Percentiles rank a stretch among this genome's conserved stretches.
Evolutionary conservation across 2,888 invertebrate species (phyloP).

Genomic region (Pseudeuparius sepicola): DNA sequence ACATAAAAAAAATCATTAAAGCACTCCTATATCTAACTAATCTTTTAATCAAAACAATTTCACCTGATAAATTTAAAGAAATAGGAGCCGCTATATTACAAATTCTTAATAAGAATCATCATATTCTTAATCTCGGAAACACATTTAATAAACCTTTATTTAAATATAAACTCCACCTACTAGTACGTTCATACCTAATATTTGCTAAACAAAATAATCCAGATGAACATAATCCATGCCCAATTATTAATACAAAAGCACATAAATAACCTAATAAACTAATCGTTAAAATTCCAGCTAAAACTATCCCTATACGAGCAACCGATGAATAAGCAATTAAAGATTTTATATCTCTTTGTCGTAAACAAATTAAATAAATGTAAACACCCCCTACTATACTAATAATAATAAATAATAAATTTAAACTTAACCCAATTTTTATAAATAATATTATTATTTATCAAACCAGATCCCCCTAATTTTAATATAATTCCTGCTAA

Average conservation of each 20-base stretch:
- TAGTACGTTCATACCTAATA: constrained; percentile 51
- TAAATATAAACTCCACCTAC: constrained; percentile 51
- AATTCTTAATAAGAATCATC: constrained; percentile 55
- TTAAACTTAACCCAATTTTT: constrained; percentile 41
- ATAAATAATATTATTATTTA: constrained; percentile 43
- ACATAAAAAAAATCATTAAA: constrained; percentile 45
- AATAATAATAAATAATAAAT: constrained; percentile 45
- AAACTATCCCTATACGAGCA: constrained; percentile 56
- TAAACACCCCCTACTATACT: constrained; percentile 49
- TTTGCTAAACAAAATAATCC: constrained; percentile 57
- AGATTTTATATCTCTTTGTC: constrained; percentile 58
- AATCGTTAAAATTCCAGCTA: constrained; percentile 48
- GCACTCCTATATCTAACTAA: constrained; percentile 44
- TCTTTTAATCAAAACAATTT: constrained; percentile 54
- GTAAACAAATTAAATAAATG: constrained; percentile 56
- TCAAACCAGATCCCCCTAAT: constrained; percentile 59
- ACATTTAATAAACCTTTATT: constrained; percentile 48
- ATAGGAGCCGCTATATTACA: constrained; percentile 59
- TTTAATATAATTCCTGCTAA: constrained; percentile 64
- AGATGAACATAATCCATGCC: constrained; percentile 57
- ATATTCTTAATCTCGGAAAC: constrained; percentile 37
- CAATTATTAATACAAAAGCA: constrained; percentile 45
- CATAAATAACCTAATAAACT: constrained; percentile 42
- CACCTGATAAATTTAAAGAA: constrained; percentile 55
- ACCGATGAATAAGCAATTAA: constrained; percentile 69